Conservation (phyloP, 2,797 vertebrate genomes). For the Oreonectes daqikongensis region DNA sequence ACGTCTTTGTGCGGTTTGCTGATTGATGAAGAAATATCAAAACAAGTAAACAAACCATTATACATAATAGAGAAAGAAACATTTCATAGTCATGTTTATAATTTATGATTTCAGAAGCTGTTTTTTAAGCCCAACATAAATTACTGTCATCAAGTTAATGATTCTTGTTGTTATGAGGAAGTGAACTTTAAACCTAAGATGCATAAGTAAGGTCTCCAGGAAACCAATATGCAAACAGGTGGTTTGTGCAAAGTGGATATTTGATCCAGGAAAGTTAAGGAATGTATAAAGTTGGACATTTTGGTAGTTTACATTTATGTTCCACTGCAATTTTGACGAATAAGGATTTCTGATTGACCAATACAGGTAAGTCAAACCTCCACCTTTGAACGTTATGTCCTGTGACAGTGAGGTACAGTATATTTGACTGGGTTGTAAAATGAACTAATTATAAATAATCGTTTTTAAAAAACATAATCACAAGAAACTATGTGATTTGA, state of each 20-base stretch:
- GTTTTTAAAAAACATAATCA: too few species aligned
- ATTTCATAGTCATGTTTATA: neutral
- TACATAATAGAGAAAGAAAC: neutral
- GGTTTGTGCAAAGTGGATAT: neutral
- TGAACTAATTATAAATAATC: neutral
- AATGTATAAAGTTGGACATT: neutral
- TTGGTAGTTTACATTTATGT: neutral
- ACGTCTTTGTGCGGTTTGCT: neutral
- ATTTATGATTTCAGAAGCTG: too few species aligned
- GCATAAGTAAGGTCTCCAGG: slow-evolving; percentile 26
- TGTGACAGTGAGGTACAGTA: neutral
- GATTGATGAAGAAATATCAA: too few species aligned
- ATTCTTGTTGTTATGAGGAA: slow-evolving; percentile 67
- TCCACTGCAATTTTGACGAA: neutral
- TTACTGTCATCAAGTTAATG: slow-evolving; percentile 57
- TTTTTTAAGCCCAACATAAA: slow-evolving; percentile 1
- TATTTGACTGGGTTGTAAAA: neutral
- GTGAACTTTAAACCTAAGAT: slow-evolving; percentile 63
- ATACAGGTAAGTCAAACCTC: neutral
- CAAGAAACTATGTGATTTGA: neutral
- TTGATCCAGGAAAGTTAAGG: neutral
- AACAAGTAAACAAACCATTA: too few species aligned
- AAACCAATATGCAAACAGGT: slow-evolving; percentile 14
- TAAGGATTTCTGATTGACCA: neutral
- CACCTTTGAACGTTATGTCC: neutral